Evolutionary conservation across 2,797 vertebrate species (phyloP).

Genomic region (Semaprochilodus insignis): DNA sequence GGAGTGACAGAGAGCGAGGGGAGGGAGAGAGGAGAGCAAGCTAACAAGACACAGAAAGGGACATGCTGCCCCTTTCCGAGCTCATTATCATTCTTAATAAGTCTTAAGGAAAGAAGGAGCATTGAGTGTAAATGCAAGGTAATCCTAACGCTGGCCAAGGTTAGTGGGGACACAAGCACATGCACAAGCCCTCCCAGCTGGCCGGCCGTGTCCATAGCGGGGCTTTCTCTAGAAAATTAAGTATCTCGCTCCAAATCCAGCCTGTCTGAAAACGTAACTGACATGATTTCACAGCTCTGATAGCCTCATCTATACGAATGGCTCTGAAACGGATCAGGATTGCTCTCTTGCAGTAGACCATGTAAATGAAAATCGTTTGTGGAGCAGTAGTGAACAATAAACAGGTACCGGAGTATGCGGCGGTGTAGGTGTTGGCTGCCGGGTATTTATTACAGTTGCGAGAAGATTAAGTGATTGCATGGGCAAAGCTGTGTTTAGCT

Average conservation of each 20-base stretch:
- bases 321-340: background rate
- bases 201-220: constrained; percentile 47
- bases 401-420: constrained; percentile 37
- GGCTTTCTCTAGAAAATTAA: constrained; percentile 1
- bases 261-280: background rate
- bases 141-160: constrained; percentile 99
- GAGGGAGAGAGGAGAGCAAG: constrained; percentile 67
- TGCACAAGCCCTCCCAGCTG: constrained; percentile 77
- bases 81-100: constrained; percentile 99
- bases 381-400: constrained; percentile 6
- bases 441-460: constrained; percentile 57
- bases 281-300: background rate
- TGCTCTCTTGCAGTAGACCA: background rate
- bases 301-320: background rate
- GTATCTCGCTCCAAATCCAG: background rate
- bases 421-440: constrained; percentile 46
- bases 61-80: constrained; percentile 92
- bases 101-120: constrained; percentile 99
- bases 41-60: constrained; percentile 81
- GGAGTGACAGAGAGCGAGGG: constrained; percentile 37
- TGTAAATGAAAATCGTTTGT: background rate
- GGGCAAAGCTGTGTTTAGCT: constrained; percentile 60
- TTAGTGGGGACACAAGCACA: constrained; percentile 95
- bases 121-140: constrained; percentile 98
- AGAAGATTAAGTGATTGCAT: constrained; percentile 62